Evolutionary conservation across 2,113 vertebrate genomes (phyloP), one percentile per base, ranked within the genome.

Genomic region (Ptychochromis oligacanthus): DNA sequence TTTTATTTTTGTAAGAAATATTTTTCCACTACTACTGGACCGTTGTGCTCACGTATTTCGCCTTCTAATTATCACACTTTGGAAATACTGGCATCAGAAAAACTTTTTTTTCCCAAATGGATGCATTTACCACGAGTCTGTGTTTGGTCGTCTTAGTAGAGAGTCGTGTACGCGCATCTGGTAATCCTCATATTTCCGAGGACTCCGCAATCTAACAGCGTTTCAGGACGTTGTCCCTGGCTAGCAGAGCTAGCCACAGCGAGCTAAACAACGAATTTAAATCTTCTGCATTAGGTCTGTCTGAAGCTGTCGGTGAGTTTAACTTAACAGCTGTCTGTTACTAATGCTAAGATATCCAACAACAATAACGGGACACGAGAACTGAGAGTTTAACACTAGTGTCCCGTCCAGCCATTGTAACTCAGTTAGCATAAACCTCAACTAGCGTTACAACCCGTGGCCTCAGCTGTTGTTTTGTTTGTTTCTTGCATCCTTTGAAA

Each of bases 201-300:
- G 6, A 7, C 22, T 24, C 64, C 0, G 5, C 15, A 75, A 58
- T 20, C 31, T 6, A 72, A 77, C 62, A 54, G 12, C 11, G 18
- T 46, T 70, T 93, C 90, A 87, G 84, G 46, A 85, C 82, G 80
- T 75, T 87, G 88, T 85, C 87, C 89, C 92, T 88, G 38, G 85
- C 22, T 88, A 89, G 46, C 87, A 5, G 34, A 62, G 72, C 40
- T 87, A 86, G 46, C 70, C 24, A 18, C 2, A 14, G 22, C 77
- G 9, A 79, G 85, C 79, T 70, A 83, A 67, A 72, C 70, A 81
- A 43, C 79, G 14, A 70, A 52, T 22, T 60, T 18, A 89, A 54
- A 28, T 15, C 34, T 11, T 75, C 15, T 12, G 15, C 6, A 13
- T 54, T 26, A 24, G 52, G 52, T 75, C 11, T n/a, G n/a, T 61